phyloP scores from a whole-genome alignment of 2,888 invertebrate species.

The Pherbina coryleti region DNA sequence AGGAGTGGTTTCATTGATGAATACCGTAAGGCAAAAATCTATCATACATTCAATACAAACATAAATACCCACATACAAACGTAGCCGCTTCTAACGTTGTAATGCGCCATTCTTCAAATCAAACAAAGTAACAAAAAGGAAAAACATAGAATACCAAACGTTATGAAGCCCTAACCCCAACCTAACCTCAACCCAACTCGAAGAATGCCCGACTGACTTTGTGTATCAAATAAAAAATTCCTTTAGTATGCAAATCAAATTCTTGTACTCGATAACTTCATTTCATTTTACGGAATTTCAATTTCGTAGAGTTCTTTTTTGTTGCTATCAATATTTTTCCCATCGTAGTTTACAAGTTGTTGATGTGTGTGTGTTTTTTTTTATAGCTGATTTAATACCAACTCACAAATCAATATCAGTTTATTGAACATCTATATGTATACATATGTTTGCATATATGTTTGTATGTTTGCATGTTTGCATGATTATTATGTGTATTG shows the following conservation, averaged over 20 bases:
- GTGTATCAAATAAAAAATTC: slow-evolving; percentile 33
- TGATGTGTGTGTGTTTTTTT: neutral
- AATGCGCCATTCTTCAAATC: too few species aligned
- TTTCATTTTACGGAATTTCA: slow-evolving; percentile 28
- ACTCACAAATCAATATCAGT: slow-evolving; percentile 19
- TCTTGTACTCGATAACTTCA: slow-evolving; percentile 29
- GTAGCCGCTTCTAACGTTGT: too few species aligned
- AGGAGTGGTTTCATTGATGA: too few species aligned
- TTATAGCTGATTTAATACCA: neutral
- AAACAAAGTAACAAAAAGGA: too few species aligned
- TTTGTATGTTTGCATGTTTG: neutral
- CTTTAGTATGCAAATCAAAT: slow-evolving; percentile 36
- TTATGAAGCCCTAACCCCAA: neutral
- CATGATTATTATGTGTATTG: neutral
- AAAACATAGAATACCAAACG: too few species aligned
- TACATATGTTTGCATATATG: neutral
- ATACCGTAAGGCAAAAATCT: too few species aligned
- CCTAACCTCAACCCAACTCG: neutral
- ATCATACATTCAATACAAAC: too few species aligned
- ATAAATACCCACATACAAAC: too few species aligned
- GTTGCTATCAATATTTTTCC: neutral
- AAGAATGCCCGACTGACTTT: neutral
- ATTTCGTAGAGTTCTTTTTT: neutral
- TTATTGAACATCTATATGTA: neutral
- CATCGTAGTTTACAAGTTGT: neutral